Evolutionary conservation across 92 coral and sea anemone genomes (phyloP).

Genomic region (Plumapathes pennacea): DNA sequence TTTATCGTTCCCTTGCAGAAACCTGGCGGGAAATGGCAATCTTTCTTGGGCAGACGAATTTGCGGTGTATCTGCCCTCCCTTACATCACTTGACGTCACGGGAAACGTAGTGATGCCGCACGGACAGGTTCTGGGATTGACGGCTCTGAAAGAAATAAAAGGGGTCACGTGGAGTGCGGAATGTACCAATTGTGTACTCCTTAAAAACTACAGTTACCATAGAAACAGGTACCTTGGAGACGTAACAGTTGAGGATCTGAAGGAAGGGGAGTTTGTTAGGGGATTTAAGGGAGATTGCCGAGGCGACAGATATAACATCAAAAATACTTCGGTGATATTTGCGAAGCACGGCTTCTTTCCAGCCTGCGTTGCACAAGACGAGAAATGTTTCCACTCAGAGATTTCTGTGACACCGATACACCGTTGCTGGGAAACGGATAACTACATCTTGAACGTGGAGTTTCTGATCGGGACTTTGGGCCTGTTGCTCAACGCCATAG

Average conservation of each 20-base stretch:
- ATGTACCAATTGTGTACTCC: slow-evolving; percentile 49
- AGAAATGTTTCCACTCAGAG: slow-evolving; percentile 36
- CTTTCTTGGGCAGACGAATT: slow-evolving; percentile 25
- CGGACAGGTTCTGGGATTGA: slow-evolving; percentile 49
- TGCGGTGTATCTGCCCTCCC: slow-evolving; percentile 26
- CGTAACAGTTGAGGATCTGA: slow-evolving; percentile 17
- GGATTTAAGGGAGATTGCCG: slow-evolving; percentile 67
- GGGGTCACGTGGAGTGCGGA: slow-evolving; percentile 52
- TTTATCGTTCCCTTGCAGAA: slow-evolving; percentile 6
- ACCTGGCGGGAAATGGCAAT: slow-evolving; percentile 42
- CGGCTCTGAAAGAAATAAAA: slow-evolving; percentile 35
- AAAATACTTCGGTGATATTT: slow-evolving; percentile 13
- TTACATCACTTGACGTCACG: slow-evolving; percentile 45
- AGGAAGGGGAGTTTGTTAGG: slow-evolving; percentile 25
- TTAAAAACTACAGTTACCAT: slow-evolving; percentile 32
- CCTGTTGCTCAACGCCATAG: slow-evolving; percentile 43
- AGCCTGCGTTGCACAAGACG: slow-evolving; percentile 30
- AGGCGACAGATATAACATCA: slow-evolving; percentile 27
- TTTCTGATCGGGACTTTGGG: slow-evolving; percentile 57
- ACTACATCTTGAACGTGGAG: slow-evolving; percentile 50
- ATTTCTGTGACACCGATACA: slow-evolving; percentile 53
- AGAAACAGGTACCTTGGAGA: slow-evolving; percentile 9
- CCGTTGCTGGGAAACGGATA: slow-evolving; percentile 75
- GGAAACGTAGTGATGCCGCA: slow-evolving; percentile 17
- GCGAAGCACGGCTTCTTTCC: slow-evolving; percentile 71